phyloP scores from a whole-genome alignment of 1,140 invertebrate genomes.

The Ooceraea biroi region DNA sequence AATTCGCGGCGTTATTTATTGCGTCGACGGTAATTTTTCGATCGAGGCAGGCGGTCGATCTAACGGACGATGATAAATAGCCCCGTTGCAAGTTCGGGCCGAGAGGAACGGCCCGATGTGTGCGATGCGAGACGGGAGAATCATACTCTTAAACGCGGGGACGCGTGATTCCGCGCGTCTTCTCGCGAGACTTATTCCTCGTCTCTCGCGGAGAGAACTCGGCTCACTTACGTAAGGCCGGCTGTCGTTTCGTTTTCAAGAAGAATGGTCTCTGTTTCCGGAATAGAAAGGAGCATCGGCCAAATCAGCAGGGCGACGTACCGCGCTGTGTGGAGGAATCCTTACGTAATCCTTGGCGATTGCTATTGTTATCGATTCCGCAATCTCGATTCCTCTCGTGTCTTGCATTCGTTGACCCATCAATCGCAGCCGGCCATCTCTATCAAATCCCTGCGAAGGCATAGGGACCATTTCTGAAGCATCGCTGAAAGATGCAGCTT shows the following conservation, averaged over 20 bases:
- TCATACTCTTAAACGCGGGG: constrained; percentile 31
- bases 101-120: constrained; percentile 43
- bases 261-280: constrained; percentile 39
- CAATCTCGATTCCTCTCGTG: neutral
- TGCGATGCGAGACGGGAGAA: constrained; percentile 15
- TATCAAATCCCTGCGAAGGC: neutral
- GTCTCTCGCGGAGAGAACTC: neutral
- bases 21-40: constrained; percentile 75
- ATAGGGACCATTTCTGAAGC: neutral
- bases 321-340: neutral
- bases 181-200: constrained; percentile 20
- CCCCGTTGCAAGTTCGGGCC: constrained; percentile 28
- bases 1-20: constrained; percentile 76
- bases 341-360: constrained; percentile 24
- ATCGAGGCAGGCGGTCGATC: constrained; percentile 59
- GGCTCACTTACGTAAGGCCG: constrained; percentile 2
- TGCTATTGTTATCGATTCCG: constrained; percentile 19
- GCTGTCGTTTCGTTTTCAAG: constrained; percentile 22
- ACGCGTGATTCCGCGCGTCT: constrained; percentile 15
- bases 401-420: neutral
- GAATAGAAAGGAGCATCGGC: constrained; percentile 35
- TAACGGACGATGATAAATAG: constrained; percentile 59
- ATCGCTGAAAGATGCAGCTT: neutral
- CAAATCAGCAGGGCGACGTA: neutral
- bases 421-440: neutral